These are phyloP conservation scores for Aspidoscelis tigris DNA, from an alignment of 2,113 vertebrate genomes.

Conservation along the genomic window DNA sequence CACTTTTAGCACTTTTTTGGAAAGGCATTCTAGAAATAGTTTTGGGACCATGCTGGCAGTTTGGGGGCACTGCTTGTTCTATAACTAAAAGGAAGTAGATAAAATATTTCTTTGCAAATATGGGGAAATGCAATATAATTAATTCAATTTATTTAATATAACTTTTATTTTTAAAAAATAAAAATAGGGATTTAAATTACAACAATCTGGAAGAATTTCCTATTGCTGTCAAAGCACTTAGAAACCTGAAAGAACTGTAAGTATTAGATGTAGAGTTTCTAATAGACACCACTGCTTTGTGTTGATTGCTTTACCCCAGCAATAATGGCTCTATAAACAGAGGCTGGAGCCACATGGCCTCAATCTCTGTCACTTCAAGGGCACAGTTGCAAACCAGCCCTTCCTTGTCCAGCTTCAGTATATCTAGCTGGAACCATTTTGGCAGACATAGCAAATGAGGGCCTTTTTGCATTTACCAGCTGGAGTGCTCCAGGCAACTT, in stretches of 20 bases:
- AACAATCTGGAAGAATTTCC: conserved; percentile 87
- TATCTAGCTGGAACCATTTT: no score
- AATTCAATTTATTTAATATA: conserved; percentile 27
- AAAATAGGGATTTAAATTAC: conserved; percentile 86
- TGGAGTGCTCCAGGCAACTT: no score
- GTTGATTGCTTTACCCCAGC: conserved; percentile 45
- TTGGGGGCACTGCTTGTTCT: no score
- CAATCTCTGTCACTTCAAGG: conserved; percentile 1
- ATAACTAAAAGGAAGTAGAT: conserved; percentile 30
- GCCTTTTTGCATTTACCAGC: no score
- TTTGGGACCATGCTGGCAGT: no score
- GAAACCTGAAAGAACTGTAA: conserved; percentile 93
- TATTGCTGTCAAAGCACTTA: conserved; percentile 83
- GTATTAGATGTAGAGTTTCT: conserved; percentile 65
- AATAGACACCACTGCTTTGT: conserved; percentile 49
- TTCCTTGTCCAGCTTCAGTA: no score
- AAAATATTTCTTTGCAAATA: conserved; percentile 40
- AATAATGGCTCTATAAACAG: conserved; percentile 47
- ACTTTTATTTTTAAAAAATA: conserved; percentile 50
- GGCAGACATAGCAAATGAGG: no score
- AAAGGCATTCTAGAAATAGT: neutral
- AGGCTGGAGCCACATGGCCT: conserved; percentile 33
- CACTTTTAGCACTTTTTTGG: neutral
- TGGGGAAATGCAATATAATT: conserved; percentile 28
- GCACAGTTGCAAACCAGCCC: no score